Evolutionary conservation across 2,888 invertebrate species (phyloP).

Genomic region (Eupithecia dodoneata): DNA sequence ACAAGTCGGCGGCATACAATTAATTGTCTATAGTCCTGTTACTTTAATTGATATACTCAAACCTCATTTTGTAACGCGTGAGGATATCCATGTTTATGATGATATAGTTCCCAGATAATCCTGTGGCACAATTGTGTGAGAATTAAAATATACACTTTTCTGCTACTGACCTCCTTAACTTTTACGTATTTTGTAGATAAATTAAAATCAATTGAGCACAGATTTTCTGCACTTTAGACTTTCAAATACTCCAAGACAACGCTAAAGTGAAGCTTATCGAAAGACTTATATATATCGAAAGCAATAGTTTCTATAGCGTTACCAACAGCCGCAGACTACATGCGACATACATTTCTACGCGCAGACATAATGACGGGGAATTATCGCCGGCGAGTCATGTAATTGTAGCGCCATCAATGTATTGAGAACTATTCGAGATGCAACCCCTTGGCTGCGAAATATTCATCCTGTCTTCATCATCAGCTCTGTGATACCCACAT

Average conservation of each 20-base stretch:
- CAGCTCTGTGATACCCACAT: background rate
- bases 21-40: conserved; percentile 50
- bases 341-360: conserved; percentile 56
- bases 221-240: background rate
- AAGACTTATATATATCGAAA: too few relatives aligned
- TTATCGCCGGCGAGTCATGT: conserved; percentile 67
- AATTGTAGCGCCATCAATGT: conserved; percentile 66
- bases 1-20: conserved; percentile 42
- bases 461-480: background rate
- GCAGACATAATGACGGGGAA: conserved; percentile 68
- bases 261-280: background rate
- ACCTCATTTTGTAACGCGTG: conserved; percentile 47
- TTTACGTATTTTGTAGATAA: background rate
- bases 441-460: conserved; percentile 31
- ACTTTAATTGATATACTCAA: conserved; percentile 47
- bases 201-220: background rate
- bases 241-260: background rate
- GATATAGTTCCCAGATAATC: conserved; percentile 12
- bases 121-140: conserved; percentile 9
- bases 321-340: conserved; percentile 14
- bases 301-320: background rate
- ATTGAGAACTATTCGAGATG: conserved; percentile 47
- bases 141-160: background rate
- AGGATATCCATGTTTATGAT: conserved; percentile 49
- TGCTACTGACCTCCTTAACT: background rate